These are phyloP conservation scores for Desoria tigrina DNA, from an alignment of 2,888 invertebrate genomes.

Conservation along the genomic window DNA sequence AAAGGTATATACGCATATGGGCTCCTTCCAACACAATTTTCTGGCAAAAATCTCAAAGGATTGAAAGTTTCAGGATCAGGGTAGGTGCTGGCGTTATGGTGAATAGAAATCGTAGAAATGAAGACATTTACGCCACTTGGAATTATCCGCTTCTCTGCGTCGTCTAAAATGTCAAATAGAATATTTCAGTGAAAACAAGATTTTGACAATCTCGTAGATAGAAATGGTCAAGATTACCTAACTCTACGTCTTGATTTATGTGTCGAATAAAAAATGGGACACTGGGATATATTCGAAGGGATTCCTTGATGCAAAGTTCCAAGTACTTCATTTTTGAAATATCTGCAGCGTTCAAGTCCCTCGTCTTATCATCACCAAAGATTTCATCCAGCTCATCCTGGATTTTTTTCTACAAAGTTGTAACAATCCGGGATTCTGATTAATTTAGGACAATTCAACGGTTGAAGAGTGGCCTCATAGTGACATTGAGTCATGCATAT, in stretches of 20 bases:
- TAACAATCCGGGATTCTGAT: neutral
- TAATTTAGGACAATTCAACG: too few relatives aligned
- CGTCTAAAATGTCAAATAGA: conserved; percentile 22
- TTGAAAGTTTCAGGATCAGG: conserved; percentile 33
- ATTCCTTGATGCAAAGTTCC: conserved; percentile 57
- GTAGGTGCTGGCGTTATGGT: conserved; percentile 19
- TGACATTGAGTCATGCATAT: too few relatives aligned
- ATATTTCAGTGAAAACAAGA: too few relatives aligned
- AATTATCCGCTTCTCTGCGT: conserved; percentile 20
- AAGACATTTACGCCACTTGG: conserved; percentile 24
- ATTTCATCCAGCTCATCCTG: conserved; percentile 59
- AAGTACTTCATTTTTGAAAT: conserved; percentile 55
- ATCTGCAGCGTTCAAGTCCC: conserved; percentile 59
- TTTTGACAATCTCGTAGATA: too few relatives aligned
- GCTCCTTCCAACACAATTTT: conserved; percentile 38
- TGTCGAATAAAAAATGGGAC: conserved; percentile 56
- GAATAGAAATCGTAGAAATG: conserved; percentile 8
- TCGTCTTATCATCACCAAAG: conserved; percentile 57
- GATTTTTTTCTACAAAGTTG: conserved; percentile 55
- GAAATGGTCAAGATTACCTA: conserved; percentile 47
- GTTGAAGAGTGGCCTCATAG: too few relatives aligned
- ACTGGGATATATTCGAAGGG: conserved; percentile 56
- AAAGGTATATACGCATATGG: conserved; percentile 53
- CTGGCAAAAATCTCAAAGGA: conserved; percentile 34
- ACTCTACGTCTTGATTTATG: conserved; percentile 53